These are phyloP conservation scores for Peromyscus maniculatus DNA, from an alignment of 2,113 vertebrate species.

Conservation along the genomic window DNA sequence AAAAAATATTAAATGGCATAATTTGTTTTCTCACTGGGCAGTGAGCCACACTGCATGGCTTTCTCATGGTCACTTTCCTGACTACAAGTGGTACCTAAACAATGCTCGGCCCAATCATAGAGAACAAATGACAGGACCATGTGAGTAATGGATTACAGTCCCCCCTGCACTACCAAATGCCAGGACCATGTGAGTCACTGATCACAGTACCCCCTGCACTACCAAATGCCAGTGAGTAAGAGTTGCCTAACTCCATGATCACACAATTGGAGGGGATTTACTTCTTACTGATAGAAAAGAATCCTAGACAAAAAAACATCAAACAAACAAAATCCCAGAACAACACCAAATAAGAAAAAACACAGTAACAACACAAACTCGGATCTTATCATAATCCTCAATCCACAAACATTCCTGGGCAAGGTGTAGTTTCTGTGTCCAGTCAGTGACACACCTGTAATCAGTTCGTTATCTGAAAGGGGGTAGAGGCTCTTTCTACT, in stretches of 20 bases:
- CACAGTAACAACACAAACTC: not conserved
- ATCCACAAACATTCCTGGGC: not conserved
- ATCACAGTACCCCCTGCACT: not conserved
- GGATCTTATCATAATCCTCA: constrained; percentile 8
- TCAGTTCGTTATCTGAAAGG: not conserved
- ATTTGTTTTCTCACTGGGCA: constrained; percentile 33
- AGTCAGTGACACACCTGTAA: not conserved
- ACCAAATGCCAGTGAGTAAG: not conserved
- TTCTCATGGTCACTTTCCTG: not conserved
- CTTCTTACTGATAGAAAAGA: constrained; percentile 19
- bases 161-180: not conserved
- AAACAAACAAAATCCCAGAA: constrained; percentile 9
- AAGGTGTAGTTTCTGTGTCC: constrained; percentile 21
- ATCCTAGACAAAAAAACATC: not conserved
- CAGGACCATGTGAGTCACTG: not conserved
- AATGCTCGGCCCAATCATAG: not conserved
- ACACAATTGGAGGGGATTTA: constrained; percentile 43
- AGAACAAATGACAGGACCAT: constrained; percentile 16
- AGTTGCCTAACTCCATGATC: not conserved
- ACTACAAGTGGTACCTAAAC: not conserved
- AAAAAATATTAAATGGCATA: not conserved
- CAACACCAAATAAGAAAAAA: not conserved
- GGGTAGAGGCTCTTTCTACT: not conserved
- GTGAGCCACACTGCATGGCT: not conserved
- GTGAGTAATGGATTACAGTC: not conserved